Base-by-base conservation (phyloP, 35 echinoderm and acorn worm genomes). In the Ophioderma brevispina region DNA sequence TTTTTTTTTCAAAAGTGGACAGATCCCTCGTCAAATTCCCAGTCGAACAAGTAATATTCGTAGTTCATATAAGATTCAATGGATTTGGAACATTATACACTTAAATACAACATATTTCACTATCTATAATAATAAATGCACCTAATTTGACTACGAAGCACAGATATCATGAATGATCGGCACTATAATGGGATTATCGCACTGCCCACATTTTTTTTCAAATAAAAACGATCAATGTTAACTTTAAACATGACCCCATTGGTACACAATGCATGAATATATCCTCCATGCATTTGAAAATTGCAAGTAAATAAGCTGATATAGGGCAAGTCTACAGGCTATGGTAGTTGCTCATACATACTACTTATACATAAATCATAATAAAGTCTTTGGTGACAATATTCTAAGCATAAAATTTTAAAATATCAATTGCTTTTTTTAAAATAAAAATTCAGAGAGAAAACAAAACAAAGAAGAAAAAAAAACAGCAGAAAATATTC, bases 81-180 rank as follows among this genome's bases (percentile, higher is more conserved):
- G 23, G 59, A 25, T 70, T 8, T 30, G 59, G n/a, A 25, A 25
- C 59, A 70, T 70, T 30, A 70, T 70, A 70, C 59, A 70, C 5
- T 70, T 70, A 70, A 70, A 70, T 70, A 70, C 59, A 70, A 70
- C 59, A 70, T 70, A 70, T 70, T 15, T 70, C 10, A 70, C 59
- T 52, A 70, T 70, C 59, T 70, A 70, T 70, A 70, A 13, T 70
- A 70, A 70, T 70, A 70, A 70, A 70, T 70, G 59, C 59, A 70
- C n/a, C 59, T 70, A 70, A 25, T 70, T 70, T 70, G 10, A 70
- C 59, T 70, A 70, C n/a, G 6, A 46, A 70, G 59, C 59, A 70
- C 59, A 70, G 15, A 25, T 70, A 25, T 70, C 21, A 70, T 70
- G 28, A 15, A 70, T 70, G 10, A 70, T 70, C 59, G 59, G 59